Conservation (phyloP, 2,797 vertebrate genomes). For the Leptoclinus maculatus region DNA sequence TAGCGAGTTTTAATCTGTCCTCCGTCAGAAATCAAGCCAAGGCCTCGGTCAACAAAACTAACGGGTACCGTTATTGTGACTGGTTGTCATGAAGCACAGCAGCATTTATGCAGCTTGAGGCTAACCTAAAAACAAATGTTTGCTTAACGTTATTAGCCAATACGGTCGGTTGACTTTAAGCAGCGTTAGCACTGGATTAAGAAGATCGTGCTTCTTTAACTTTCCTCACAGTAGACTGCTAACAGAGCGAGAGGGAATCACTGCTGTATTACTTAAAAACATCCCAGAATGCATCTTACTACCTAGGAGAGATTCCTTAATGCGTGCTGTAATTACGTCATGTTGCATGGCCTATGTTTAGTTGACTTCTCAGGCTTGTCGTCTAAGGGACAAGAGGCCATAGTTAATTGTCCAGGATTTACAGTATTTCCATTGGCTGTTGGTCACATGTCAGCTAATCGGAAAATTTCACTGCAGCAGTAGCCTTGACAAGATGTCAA, state of each 20-base stretch:
- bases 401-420: not conserved
- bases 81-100: not conserved
- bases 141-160: not conserved
- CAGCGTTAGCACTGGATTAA: constrained; percentile 49
- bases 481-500: constrained; percentile 2
- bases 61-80: not conserved
- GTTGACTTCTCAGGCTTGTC: constrained; percentile 4
- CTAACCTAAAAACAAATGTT: not conserved
- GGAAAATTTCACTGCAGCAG: not conserved
- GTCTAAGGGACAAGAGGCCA: not conserved
- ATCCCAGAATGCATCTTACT: constrained; percentile 21
- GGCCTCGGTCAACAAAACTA: constrained; percentile 37
- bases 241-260: constrained; percentile 9
- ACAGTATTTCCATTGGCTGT: constrained; percentile 2
- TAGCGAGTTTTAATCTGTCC: constrained; percentile 55
- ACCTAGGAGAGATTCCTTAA: not conserved
- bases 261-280: constrained; percentile 12
- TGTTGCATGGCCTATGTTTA: constrained; percentile 14
- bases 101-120: not conserved
- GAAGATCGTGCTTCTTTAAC: constrained; percentile 36
- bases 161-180: constrained; percentile 13
- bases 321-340: constrained; percentile 35
- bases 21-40: constrained; percentile 44
- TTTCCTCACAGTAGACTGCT: constrained; percentile 7
- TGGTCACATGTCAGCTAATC: not conserved